Conservation (phyloP, 2,888 invertebrate genomes). For the Tiphia femorata region DNA sequence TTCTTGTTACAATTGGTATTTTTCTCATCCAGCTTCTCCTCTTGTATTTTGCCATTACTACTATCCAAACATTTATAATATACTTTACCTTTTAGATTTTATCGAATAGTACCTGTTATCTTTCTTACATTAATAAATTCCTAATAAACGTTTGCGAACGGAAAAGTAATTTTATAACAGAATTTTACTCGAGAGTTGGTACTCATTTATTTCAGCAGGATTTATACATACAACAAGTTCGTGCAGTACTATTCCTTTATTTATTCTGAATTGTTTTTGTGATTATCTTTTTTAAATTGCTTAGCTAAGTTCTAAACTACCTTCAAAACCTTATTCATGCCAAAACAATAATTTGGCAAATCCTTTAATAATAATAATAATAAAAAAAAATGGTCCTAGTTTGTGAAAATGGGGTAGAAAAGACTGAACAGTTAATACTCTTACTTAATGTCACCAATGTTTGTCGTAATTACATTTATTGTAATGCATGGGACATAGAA, state of each 20-base stretch:
- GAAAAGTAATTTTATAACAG: too few species aligned
- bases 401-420: constrained; percentile 37
- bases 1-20: too few species aligned
- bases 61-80: background rate
- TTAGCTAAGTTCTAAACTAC: constrained; percentile 39
- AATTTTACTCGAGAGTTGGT: too few species aligned
- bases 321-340: constrained; percentile 42
- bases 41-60: background rate
- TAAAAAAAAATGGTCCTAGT: background rate
- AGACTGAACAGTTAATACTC: constrained; percentile 33
- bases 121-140: too few species aligned
- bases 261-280: constrained; percentile 16
- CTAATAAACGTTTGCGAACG: too few species aligned
- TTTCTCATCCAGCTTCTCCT: too few species aligned
- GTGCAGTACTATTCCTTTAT: constrained; percentile 26
- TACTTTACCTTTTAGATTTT: too few species aligned
- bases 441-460: constrained; percentile 23
- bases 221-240: constrained; percentile 50
- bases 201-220: constrained; percentile 52
- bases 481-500: constrained; percentile 40
- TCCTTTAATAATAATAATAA: constrained; percentile 11
- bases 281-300: constrained; percentile 23
- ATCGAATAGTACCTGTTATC: too few species aligned
- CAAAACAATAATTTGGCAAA: constrained; percentile 37
- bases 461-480: constrained; percentile 30